Evolutionary conservation across 1,140 invertebrate genomes (phyloP).

Genomic region (Drosophila mauritiana): DNA sequence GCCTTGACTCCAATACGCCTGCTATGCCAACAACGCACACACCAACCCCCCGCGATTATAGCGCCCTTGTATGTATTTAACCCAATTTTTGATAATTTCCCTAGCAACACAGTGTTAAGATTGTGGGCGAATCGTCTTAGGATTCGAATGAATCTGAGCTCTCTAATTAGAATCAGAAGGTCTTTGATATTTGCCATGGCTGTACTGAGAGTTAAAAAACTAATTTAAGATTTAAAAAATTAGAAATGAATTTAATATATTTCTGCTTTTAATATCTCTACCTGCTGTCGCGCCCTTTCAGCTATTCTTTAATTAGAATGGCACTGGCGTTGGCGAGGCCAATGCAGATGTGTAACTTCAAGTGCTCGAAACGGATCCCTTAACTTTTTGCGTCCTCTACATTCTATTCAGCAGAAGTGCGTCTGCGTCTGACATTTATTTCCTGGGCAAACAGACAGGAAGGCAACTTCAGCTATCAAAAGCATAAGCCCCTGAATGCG

Average conservation of each 20-base stretch:
- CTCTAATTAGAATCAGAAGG: conserved; percentile 31
- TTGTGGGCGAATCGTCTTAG: conserved; percentile 28
- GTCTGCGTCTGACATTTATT: conserved; percentile 60
- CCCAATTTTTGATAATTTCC: conserved; percentile 72
- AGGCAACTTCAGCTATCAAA: conserved; percentile 40
- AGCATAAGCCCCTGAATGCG: conserved; percentile 31
- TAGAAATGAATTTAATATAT: not conserved
- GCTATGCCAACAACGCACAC: conserved; percentile 2
- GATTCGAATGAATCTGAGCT: conserved; percentile 13
- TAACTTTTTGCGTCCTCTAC: conserved; percentile 2
- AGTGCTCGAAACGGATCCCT: conserved; percentile 19
- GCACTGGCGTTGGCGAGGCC: not conserved
- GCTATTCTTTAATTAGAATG: conserved; percentile 5
- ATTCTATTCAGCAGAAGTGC: conserved; percentile 19
- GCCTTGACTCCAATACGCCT: conserved; percentile 59
- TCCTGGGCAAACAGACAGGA: conserved; percentile 38
- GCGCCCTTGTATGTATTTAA: conserved; percentile 51
- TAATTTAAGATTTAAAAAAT: too few relatives aligned
- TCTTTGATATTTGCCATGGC: conserved; percentile 1
- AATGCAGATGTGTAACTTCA: conserved; percentile 24
- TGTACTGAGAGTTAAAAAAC: not conserved
- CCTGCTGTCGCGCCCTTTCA: not conserved
- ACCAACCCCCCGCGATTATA: conserved; percentile 2
- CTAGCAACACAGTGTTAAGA: conserved; percentile 34
- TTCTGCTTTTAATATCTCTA: not conserved